Evolutionary conservation across 2,113 vertebrate genomes (phyloP), one percentile per base, ranked within the genome.

Genomic region (Colaptes auratus): DNA sequence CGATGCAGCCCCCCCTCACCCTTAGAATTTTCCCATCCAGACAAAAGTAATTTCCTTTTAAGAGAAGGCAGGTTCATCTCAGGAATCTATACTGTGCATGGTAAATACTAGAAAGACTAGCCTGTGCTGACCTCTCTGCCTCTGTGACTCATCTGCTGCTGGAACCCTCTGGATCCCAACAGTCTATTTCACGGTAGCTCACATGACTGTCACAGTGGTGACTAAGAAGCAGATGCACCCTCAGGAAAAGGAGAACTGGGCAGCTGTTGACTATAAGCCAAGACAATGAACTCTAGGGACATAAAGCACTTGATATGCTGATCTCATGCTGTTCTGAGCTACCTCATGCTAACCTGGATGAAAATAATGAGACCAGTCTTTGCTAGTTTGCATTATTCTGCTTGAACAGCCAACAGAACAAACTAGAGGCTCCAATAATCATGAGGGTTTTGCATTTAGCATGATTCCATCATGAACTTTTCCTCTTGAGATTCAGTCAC

Each of bases 151-250:
- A 88, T 36, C 46, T 94, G 64, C 74, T 82, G 71, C 82, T 66
- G 67, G 74, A 93, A 89, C 58, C 33, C 73, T 82, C 81, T 75
- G 74, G 85, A 87, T 82, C 59, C 27, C 23, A 67, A 33, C 52
- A 88, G 67, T 25, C 77, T 64, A 70, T 80, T 89, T 59, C 75
- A 80, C 0, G 4, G 58, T 53, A 64, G 36, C 58, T 86, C 90
- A 81, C 80, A 39, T 64, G 79, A 88, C 36, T 1, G 4, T 66
- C 76, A 77, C 82, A 81, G 60, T 0, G 0, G 42, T 94, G 87
- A 95, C 89, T 89, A 95, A 96, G 78, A n/a, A 59, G 85, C 66
- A 85, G 88, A 93, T 52, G 56, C 35, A 86, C n/a, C 59, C 74
- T 87, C 59, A 87, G 74, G 71, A 91, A 93, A 82, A 58, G 58